Evolutionary conservation across 2,797 vertebrate species (phyloP).

Genomic region (Parauchenoglanis ngamensis): DNA sequence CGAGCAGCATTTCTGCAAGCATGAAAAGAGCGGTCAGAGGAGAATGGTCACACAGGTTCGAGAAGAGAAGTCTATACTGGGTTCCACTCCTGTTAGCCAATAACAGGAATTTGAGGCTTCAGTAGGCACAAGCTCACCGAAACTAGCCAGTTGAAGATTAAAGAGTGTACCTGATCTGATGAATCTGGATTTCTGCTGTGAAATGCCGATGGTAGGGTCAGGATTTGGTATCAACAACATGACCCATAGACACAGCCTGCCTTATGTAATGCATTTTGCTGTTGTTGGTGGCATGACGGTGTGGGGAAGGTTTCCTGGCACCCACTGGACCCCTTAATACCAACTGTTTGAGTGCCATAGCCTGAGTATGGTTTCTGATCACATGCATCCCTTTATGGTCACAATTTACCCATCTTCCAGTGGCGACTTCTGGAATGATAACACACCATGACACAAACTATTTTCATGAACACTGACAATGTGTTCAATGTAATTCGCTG

Average conservation of each 20-base stretch:
- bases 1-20: neutral
- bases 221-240: neutral
- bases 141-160: neutral
- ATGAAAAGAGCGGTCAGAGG: neutral
- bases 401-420: neutral
- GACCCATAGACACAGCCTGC: neutral
- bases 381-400: neutral
- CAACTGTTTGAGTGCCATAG: neutral
- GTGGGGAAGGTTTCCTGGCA: neutral
- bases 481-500: neutral
- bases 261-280: neutral
- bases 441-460: neutral
- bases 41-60: neutral
- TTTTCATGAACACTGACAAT: neutral
- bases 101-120: neutral
- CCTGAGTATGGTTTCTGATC: neutral
- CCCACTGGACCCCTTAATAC: neutral
- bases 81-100: neutral
- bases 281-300: neutral
- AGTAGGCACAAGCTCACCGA: neutral
- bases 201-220: neutral
- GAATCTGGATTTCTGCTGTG: neutral
- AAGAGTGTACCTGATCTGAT: neutral
- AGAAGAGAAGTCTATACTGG: neutral
- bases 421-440: neutral